A percentile compares a stretch with the other conserved stretches of the same genome.
phyloP scores from a whole-genome alignment of 2,888 invertebrate species.

The Agriotes lineatus region DNA sequence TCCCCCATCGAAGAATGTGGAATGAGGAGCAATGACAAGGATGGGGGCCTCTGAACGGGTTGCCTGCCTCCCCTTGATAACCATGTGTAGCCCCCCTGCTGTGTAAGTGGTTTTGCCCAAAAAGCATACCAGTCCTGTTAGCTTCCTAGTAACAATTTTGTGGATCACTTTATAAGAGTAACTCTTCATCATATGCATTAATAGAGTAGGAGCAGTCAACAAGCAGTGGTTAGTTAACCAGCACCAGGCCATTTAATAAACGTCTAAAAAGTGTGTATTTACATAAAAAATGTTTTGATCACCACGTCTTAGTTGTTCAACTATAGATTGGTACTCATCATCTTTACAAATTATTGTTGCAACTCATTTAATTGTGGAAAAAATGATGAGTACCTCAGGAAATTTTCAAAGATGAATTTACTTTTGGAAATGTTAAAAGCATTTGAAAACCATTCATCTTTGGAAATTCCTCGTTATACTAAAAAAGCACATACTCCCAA shows the following conservation, averaged over 20 bases:
- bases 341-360: no score
- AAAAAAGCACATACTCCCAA: conserved; percentile 81
- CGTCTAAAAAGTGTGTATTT: background rate
- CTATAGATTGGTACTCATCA: background rate
- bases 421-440: background rate
- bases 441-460: background rate
- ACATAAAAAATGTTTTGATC: conserved; percentile 45
- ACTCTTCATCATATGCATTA: no score
- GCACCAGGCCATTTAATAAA: conserved; percentile 1
- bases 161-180: background rate
- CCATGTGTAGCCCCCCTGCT: conserved; percentile 83
- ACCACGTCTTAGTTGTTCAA: conserved; percentile 23
- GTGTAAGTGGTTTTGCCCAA: conserved; percentile 81
- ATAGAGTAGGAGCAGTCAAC: background rate
- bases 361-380: no score
- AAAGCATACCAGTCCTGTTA: conserved; percentile 70
- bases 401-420: conserved; percentile 2
- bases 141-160: conserved; percentile 47
- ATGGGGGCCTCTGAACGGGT: conserved; percentile 85
- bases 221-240: background rate
- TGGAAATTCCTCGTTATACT: conserved; percentile 24
- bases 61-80: conserved; percentile 82
- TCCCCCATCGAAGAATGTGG: conserved; percentile 89
- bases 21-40: conserved; percentile 89
- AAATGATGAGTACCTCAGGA: background rate